Conservation (phyloP, 2,888 invertebrate species). For the Chloromyia formosa region DNA sequence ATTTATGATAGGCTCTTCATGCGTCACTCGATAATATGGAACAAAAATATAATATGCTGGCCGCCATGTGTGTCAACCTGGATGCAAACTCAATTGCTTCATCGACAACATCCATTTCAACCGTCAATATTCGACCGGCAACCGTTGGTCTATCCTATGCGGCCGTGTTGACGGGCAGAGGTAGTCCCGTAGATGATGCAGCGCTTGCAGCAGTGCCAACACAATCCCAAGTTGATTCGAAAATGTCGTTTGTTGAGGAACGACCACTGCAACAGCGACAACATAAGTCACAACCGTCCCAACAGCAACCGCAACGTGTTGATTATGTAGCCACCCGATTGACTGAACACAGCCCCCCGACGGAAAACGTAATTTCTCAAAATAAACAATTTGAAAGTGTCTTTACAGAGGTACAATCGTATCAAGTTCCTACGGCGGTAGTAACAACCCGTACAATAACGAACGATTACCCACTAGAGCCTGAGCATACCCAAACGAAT, state of each 20-base stretch:
- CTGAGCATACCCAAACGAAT: not conserved
- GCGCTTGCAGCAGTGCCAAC: not conserved
- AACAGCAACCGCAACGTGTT: not conserved
- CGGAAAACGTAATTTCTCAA: conserved; percentile 35
- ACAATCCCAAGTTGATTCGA: not conserved
- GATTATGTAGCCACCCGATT: not conserved
- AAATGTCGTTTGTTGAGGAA: not conserved
- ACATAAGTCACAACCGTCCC: not conserved
- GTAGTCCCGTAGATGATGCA: conserved; percentile 60
- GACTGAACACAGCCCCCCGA: not conserved
- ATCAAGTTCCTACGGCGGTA: not conserved
- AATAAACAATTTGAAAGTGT: conserved; percentile 37
- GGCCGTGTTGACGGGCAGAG: conserved; percentile 74
- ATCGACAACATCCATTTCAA: conserved; percentile 64
- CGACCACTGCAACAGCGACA: not conserved
- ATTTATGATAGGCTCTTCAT: conserved; percentile 71
- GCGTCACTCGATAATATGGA: conserved; percentile 72
- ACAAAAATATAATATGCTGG: conserved; percentile 77
- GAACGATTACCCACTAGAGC: not conserved
- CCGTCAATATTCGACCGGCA: conserved; percentile 62
- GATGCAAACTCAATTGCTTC: conserved; percentile 74
- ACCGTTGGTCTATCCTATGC: conserved; percentile 69
- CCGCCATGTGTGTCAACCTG: conserved; percentile 75
- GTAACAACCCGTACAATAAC: conserved; percentile 26
- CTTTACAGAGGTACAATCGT: conserved; percentile 40